phyloP scores from a whole-genome alignment of 1,140 invertebrate genomes.

The Oreohelix idahoensis region DNA sequence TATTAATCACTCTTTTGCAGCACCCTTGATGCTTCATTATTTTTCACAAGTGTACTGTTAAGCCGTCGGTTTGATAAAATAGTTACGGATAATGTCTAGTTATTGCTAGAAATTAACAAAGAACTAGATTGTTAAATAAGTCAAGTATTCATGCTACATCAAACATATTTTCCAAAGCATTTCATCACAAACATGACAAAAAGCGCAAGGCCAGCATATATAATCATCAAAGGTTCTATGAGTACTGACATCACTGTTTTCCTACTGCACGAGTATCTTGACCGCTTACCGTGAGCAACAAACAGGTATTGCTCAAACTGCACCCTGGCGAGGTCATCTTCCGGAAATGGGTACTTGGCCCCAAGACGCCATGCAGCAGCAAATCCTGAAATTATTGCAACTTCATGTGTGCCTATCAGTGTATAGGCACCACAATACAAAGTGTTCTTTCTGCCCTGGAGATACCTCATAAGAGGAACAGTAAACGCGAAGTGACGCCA shows the following conservation, averaged over 20 bases:
- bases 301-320: slow-evolving; percentile 66
- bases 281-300: slow-evolving; percentile 56
- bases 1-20: no score
- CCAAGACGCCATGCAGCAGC: slow-evolving; percentile 59
- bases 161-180: slow-evolving; percentile 20
- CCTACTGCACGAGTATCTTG: slow-evolving; percentile 46
- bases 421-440: slow-evolving; percentile 64
- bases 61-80: no score
- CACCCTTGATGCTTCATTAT: no score
- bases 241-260: slow-evolving; percentile 41
- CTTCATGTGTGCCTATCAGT: slow-evolving; percentile 64
- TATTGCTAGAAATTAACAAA: no score
- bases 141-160: no score
- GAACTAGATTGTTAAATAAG: no score
- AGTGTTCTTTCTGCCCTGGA: slow-evolving; percentile 59
- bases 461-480: slow-evolving; percentile 62
- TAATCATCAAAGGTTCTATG: slow-evolving; percentile 49
- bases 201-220: slow-evolving; percentile 53
- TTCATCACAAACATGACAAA: slow-evolving; percentile 34
- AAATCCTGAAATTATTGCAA: slow-evolving; percentile 63
- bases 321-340: slow-evolving; percentile 58
- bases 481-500: slow-evolving; percentile 66
- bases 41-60: no score
- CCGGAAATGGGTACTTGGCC: slow-evolving; percentile 61
- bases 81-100: no score